Evolutionary conservation across 2,888 invertebrate genomes (phyloP).

Genomic region (Rotaria socialis): DNA sequence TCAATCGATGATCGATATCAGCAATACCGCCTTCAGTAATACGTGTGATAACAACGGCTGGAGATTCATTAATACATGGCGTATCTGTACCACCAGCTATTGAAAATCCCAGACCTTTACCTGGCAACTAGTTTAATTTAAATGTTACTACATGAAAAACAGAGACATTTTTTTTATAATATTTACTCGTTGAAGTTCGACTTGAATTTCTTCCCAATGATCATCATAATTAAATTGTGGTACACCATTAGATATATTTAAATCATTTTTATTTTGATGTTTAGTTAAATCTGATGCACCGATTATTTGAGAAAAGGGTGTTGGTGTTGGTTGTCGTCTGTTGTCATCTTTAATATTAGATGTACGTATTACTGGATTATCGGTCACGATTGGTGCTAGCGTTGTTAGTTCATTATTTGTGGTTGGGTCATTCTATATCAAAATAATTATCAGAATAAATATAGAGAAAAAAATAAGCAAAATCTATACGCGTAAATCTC

Average conservation of each 20-base stretch:
- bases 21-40: constrained; percentile 90
- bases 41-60: constrained; percentile 94
- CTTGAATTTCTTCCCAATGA: constrained; percentile 68
- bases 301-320: background rate
- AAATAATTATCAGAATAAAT: background rate
- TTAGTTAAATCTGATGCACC: background rate
- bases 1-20: constrained; percentile 79
- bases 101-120: constrained; percentile 92
- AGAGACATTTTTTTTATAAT: background rate
- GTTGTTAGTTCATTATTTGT: background rate
- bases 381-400: background rate
- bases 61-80: constrained; percentile 70
- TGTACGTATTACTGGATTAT: background rate
- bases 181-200: background rate
- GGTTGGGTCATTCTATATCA: background rate
- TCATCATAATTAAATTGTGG: constrained; percentile 60
- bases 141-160: background rate
- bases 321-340: background rate
- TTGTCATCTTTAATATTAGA: background rate
- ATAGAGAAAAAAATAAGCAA: background rate
- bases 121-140: constrained; percentile 52
- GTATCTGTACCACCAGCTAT: constrained; percentile 97
- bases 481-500: background rate
- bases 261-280: background rate
- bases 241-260: background rate